Base-by-base conservation (phyloP, 2,113 vertebrate species). In the Prochilodus magdalenae region DNA sequence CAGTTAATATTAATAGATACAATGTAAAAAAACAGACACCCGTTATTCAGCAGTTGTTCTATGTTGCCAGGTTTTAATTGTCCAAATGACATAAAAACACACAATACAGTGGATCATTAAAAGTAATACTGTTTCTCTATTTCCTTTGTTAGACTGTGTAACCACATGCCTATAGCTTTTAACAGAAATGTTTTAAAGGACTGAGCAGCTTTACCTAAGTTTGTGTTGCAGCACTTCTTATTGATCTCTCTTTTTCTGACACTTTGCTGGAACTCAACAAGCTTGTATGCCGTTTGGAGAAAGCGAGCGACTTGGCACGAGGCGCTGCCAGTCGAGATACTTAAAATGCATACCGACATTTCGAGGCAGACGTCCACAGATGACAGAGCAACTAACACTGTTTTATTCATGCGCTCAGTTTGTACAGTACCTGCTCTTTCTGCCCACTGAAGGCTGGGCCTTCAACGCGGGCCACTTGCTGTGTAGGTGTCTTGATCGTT, bases 381-480 rank as follows among this genome's bases (percentile, higher is more conserved):
- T 92, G 93, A 94, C 92, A 90, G 93, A 93, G 91, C 92, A 90
- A 89, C 89, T 91, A 91, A 94, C 94, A 92, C 93, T 94, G 93
- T 94, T 95, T 94, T 90, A 94, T 94, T 94, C 93, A 94, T 94
- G 85, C 89, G 87, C 91, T 91, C 90, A 90, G 90, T 89, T 89
- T 90, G 86, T 93, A 93, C 91, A 91, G 86, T 93, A 93, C 91
- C 90, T 93, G 92, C 90, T 91, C 91, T 30, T 63, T 90, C 84
- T 86, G 91, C 92, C 93, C 94, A 94, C 91, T 89, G 88, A 90
- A 91, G 89, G 91, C 90, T 92, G 90, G 90, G 88, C 69, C 65
- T 79, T 69, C 91, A 86, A 89, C 88, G 85, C 85, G 84, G 88
- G 90, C 90, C 72, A 85, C 91, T 91, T 89, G 89, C 86, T 90